Evolutionary conservation across 2,888 invertebrate genomes (phyloP), one percentile per base, ranked within the genome.

Genomic region (Eupithecia dodoneata): DNA sequence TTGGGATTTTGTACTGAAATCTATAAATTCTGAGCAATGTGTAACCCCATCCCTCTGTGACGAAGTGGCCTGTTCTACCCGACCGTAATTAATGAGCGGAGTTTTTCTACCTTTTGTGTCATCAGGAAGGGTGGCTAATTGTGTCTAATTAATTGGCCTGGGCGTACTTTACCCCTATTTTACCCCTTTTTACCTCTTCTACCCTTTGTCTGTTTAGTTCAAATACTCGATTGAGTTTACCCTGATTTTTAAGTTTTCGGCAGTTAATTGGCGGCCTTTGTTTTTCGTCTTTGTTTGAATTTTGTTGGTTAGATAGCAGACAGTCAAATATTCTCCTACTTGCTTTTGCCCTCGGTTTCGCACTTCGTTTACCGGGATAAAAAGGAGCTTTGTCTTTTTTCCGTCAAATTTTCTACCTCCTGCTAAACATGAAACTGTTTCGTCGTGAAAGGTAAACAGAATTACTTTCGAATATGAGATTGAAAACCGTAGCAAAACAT

Each of bases 41-140:
- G 44, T 7, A 45, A 42, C n/a, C 4, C 6, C 41, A 42, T 69
- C 9, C 52, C 69, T 76, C 79, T 59, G 47, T 9, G 65, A 12
- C 30, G 47, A 73, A 73, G 72, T n/a, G 74, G 63, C 45, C 78
- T 73, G 74, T 74, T 76, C 63, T 59, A 72, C 69, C 73, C 76
- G 75, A 76, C 81, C 87, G 87, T 93, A 93, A 94, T 94, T 94
- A 94, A 94, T 93, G 92, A 91, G 90, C 84, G 86, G 92, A 93
- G 91, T 94, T 94, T 94, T 94, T 93, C 92, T 90, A 93, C 93
- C 94, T 93, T 94, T 94, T 93, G 94, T 93, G 92, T 88, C 87
- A 84, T 84, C 86, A 85, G 91, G 90, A 92, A 92, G 93, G 93
- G 91, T 88, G 88, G 93, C 93, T 94, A 94, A 94, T 94, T 94